Conservation (phyloP, 1,140 invertebrate species). For the Teleopsis dalmanni region DNA sequence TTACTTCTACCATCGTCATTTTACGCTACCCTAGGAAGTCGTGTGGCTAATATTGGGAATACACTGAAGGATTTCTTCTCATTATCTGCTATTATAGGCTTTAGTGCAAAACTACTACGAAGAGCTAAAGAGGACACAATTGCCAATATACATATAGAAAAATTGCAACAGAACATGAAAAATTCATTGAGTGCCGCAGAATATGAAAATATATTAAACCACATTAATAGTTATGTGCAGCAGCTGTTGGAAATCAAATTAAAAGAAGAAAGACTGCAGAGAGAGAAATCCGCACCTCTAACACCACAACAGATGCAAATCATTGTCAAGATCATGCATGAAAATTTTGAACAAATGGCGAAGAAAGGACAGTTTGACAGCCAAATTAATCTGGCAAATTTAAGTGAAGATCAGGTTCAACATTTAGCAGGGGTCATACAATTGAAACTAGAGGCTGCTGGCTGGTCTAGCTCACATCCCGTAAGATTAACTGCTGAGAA, state of each 20-base stretch:
- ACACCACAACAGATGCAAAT: slow-evolving; percentile 24
- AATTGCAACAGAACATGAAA: slow-evolving; percentile 23
- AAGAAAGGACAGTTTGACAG: slow-evolving; percentile 10
- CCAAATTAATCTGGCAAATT: slow-evolving; percentile 4
- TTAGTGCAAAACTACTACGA: slow-evolving; percentile 3
- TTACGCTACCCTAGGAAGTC: slow-evolving; percentile 15
- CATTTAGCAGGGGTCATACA: slow-evolving; percentile 19
- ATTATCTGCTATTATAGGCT: slow-evolving; percentile 4
- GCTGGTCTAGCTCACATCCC: slow-evolving; percentile 16
- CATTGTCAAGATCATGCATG: slow-evolving; percentile 25
- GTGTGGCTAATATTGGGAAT: slow-evolving; percentile 5
- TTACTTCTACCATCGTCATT: slow-evolving; percentile 27
- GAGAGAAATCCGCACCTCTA: slow-evolving; percentile 12
- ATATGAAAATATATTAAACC: slow-evolving; percentile 39
- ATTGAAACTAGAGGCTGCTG: slow-evolving; percentile 14
- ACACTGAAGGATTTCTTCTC: slow-evolving; percentile 6
- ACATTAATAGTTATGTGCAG: slow-evolving; percentile 40
- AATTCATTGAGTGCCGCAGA: slow-evolving; percentile 32
- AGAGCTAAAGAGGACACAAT: too few relatives aligned
- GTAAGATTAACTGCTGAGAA: slow-evolving; percentile 33
- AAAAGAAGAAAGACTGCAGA: slow-evolving; percentile 8
- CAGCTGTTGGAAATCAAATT: slow-evolving; percentile 31
- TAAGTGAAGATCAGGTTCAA: slow-evolving; percentile 21
- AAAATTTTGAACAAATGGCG: slow-evolving; percentile 19
- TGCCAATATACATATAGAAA: slow-evolving; percentile 21